Base-by-base conservation (phyloP, 30 jellyfish, hydroid and myxozoan species). In the Pelagia noctiluca region DNA sequence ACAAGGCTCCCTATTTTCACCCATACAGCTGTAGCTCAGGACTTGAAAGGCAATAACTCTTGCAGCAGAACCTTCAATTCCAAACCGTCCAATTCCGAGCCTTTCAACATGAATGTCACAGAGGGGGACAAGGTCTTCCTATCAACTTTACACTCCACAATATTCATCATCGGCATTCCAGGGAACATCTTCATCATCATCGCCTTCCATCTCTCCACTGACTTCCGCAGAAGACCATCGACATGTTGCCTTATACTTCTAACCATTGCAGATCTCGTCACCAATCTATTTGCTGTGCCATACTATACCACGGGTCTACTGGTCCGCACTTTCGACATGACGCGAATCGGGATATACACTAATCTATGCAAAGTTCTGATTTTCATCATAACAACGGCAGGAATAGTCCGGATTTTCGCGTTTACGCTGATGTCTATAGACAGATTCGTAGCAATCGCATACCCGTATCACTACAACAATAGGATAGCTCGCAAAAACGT, bases 241-340 rank as follows among this genome's bases (percentile, higher is more conserved):
- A 90, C 80, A 63, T 24, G 47, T 35, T 90, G 90, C 78, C 42
- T 83, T 26, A 30, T 80, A 1, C 53, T 92, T 8, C 38, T 90
- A 37, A 85, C 97, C 0, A 42, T 77, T 33, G 84, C 92, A 23
- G 97, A 90, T 70, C 49, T 83, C 42, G 78, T 90, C n/a, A 92
- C 88, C 37, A 42, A 63, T 1, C 18, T 83, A 3, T 84, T 76
- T 48, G 86, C 90, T 1, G 77, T 88, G 21, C 97, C 97, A 19
- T 80, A 80, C 37, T 80, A 80, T 47, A 60, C 90, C 1, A 80
- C 76, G 48, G 90, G 90, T 35, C 47, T 80, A 25, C 24, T 80
- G 23, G 48, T 50, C n/a, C 47, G 50, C 29, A 72, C 31, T 0
- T 80, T 80, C 36, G 90, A 80, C 30, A 60, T 50, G 2, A 63